Conservation (phyloP, 2,888 invertebrate genomes). For the Athripsodes cinereus region DNA sequence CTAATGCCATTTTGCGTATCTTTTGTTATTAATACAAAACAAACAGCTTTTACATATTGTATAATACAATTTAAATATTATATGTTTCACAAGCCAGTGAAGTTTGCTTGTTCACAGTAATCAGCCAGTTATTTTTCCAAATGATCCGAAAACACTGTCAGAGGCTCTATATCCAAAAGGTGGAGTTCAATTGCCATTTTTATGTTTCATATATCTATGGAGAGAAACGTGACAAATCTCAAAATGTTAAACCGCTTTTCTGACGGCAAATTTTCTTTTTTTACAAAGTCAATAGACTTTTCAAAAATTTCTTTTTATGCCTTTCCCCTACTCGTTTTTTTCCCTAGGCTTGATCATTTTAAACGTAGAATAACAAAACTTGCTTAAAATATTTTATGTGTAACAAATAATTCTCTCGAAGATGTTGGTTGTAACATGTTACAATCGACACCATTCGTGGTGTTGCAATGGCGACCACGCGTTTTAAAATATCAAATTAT, state of each 20-base stretch:
- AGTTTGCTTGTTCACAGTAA: too few relatives aligned
- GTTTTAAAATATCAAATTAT: too few relatives aligned
- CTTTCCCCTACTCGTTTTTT: not conserved
- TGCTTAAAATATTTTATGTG: too few relatives aligned
- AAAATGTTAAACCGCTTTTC: conserved; percentile 1
- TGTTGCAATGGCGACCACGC: too few relatives aligned
- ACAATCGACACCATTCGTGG: too few relatives aligned
- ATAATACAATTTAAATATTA: too few relatives aligned
- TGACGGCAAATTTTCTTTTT: not conserved
- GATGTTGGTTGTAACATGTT: too few relatives aligned
- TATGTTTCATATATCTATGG: conserved; percentile 4
- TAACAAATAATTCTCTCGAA: too few relatives aligned
- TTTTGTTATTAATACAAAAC: conserved; percentile 21
- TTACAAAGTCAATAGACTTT: too few relatives aligned
- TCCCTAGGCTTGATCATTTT: not conserved
- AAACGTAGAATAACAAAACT: not conserved
- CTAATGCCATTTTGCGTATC: conserved; percentile 20
- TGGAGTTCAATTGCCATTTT: not conserved
- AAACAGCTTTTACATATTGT: too few relatives aligned
- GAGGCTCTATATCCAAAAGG: not conserved
- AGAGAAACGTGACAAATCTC: conserved; percentile 2
- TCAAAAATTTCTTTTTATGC: not conserved
- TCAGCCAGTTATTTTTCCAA: too few relatives aligned
- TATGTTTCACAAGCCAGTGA: too few relatives aligned
- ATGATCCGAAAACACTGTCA: conserved; percentile 3